phyloP scores from a whole-genome alignment of 2,888 invertebrate species.

The Tubiluchus corallicola region DNA sequence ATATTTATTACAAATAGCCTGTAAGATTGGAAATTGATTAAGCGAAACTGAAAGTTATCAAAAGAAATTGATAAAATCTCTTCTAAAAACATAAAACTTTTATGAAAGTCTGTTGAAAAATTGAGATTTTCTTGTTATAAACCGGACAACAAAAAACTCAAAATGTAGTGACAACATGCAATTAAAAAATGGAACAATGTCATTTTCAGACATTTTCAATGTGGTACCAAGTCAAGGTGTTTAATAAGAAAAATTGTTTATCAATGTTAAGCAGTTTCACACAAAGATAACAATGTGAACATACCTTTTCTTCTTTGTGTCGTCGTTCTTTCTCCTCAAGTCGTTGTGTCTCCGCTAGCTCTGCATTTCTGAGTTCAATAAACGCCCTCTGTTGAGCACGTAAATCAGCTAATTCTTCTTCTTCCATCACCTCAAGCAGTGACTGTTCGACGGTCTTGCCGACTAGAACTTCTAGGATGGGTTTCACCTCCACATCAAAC shows the following conservation, averaged over 20 bases:
- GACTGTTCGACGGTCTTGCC: constrained; percentile 77
- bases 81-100: too few species aligned
- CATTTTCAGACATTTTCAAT: too few species aligned
- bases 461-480: constrained; percentile 68
- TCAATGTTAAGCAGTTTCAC: not conserved
- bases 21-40: too few species aligned
- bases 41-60: too few species aligned
- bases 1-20: too few species aligned
- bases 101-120: too few species aligned
- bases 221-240: too few species aligned
- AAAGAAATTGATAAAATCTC: too few species aligned
- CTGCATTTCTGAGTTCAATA: constrained; percentile 51
- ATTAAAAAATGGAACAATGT: too few species aligned
- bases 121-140: too few species aligned
- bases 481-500: constrained; percentile 75
- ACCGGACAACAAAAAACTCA: too few species aligned
- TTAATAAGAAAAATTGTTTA: constrained; percentile 8
- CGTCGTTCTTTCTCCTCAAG: constrained; percentile 54
- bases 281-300: not conserved
- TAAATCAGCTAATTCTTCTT: constrained; percentile 68
- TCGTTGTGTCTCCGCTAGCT: constrained; percentile 58
- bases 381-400: constrained; percentile 56
- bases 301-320: constrained; percentile 28
- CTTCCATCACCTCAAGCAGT: constrained; percentile 70
- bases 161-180: too few species aligned